Percentiles rank a stretch among this genome's conserved stretches.
Conservation (phyloP, 1,140 invertebrate species). For the Uloborus diversus region DNA sequence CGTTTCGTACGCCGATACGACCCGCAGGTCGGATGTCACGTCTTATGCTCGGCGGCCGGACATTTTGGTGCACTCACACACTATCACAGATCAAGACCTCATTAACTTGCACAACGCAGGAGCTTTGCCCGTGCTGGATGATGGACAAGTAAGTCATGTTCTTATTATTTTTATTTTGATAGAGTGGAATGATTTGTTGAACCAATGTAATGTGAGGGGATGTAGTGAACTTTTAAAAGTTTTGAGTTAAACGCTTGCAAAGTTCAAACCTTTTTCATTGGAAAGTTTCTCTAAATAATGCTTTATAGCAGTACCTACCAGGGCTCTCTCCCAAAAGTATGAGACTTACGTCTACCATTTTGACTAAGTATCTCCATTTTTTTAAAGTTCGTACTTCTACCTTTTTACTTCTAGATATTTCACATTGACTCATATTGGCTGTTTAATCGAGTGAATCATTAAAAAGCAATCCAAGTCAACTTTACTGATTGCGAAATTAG, state of each 20-base stretch:
- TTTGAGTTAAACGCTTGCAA: neutral
- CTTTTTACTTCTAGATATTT: too few relatives aligned
- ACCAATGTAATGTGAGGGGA: neutral
- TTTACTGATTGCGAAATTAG: too few relatives aligned
- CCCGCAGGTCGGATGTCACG: slow-evolving; percentile 6
- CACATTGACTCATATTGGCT: too few relatives aligned
- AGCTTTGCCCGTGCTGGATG: slow-evolving; percentile 73
- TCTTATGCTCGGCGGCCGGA: slow-evolving; percentile 69
- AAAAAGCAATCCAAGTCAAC: too few relatives aligned
- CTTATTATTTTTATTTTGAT: neutral
- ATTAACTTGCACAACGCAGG: slow-evolving; percentile 66
- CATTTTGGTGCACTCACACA: slow-evolving; percentile 70
- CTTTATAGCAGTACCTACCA: neutral
- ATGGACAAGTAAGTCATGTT: slow-evolving; percentile 70
- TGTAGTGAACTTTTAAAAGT: neutral
- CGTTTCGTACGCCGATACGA: slow-evolving; percentile 61
- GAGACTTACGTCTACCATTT: too few relatives aligned
- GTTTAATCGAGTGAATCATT: too few relatives aligned
- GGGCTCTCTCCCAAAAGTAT: too few relatives aligned
- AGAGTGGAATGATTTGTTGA: neutral
- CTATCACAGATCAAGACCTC: slow-evolving; percentile 68
- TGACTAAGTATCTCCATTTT: too few relatives aligned
- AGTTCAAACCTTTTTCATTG: neutral
- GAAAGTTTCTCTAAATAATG: neutral
- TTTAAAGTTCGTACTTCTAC: too few relatives aligned